Conservation (phyloP, 2,797 vertebrate genomes). For the Avahi laniger region DNA sequence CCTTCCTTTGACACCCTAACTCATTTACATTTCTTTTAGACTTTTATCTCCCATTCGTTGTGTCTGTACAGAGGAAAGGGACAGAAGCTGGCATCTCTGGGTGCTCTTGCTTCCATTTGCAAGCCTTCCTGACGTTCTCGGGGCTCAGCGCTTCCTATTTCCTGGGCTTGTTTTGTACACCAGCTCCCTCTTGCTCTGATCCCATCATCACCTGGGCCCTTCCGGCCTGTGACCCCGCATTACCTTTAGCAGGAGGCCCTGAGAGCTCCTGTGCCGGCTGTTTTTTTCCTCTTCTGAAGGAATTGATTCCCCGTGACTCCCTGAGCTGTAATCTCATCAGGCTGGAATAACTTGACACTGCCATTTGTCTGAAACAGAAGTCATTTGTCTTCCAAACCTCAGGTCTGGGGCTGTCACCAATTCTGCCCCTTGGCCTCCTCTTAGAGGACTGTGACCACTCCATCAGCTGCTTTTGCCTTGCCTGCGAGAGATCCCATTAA, state of each 20-base stretch:
- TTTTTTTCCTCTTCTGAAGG: conserved; percentile 20
- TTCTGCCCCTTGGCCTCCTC: not conserved
- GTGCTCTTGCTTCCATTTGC: accelerated
- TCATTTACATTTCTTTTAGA: not conserved
- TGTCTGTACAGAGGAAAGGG: not conserved
- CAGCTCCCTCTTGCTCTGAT: not conserved
- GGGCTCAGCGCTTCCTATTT: not conserved
- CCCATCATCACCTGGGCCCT: conserved; percentile 9
- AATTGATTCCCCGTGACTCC: conserved; percentile 28
- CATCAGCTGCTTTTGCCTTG: not conserved
- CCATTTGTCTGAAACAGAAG: conserved; percentile 69
- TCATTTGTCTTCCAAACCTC: conserved; percentile 38
- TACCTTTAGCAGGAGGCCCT: not conserved
- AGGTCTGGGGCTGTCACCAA: conserved; percentile 1
- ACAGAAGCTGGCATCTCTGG: too few species aligned
- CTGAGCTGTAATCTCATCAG: conserved; percentile 53
- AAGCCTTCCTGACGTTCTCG: not conserved
- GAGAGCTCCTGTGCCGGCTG: not conserved
- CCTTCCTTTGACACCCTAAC: not conserved
- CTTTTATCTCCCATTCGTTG: not conserved
- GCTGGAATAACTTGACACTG: conserved; percentile 35
- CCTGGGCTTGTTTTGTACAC: accelerated
- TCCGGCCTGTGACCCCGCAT: accelerated
- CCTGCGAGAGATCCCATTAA: not conserved
- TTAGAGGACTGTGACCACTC: not conserved